These are phyloP conservation scores for Andrena minutula DNA, from an alignment of 2,888 invertebrate species.

Conservation along the genomic window DNA sequence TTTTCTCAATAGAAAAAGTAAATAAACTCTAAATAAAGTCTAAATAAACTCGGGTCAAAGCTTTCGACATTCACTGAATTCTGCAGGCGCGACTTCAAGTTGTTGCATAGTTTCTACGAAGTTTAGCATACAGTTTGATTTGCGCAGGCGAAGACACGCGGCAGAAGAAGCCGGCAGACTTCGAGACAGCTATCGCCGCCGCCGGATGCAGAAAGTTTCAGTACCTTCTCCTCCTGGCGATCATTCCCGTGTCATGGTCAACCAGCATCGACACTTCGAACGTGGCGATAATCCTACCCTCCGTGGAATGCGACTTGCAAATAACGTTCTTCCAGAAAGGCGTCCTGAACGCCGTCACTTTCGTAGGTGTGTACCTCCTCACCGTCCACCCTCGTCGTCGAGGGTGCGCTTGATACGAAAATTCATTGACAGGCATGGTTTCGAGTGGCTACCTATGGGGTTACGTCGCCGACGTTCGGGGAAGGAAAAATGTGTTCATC, in stretches of 20 bases:
- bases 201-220: constrained; percentile 91
- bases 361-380: constrained; percentile 87
- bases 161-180: constrained; percentile 86
- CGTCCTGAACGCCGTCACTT: constrained; percentile 89
- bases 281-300: constrained; percentile 90
- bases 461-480: constrained; percentile 91
- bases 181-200: constrained; percentile 90
- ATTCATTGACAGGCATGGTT: constrained; percentile 89
- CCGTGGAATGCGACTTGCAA: constrained; percentile 91
- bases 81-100: too few relatives aligned
- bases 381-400: background rate
- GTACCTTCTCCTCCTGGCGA: constrained; percentile 86
- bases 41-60: too few relatives aligned
- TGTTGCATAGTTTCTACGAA: background rate
- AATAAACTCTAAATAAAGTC: too few relatives aligned
- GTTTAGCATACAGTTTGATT: background rate
- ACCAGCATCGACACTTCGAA: constrained; percentile 90
- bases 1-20: too few relatives aligned
- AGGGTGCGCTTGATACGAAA: background rate
- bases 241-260: constrained; percentile 89
- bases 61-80: too few relatives aligned
- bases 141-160: constrained; percentile 6
- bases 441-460: constrained; percentile 92
- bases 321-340: constrained; percentile 90
- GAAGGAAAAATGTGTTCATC: constrained; percentile 89